Conservation (phyloP, 2,888 invertebrate genomes). For the Athetis lepigone region DNA sequence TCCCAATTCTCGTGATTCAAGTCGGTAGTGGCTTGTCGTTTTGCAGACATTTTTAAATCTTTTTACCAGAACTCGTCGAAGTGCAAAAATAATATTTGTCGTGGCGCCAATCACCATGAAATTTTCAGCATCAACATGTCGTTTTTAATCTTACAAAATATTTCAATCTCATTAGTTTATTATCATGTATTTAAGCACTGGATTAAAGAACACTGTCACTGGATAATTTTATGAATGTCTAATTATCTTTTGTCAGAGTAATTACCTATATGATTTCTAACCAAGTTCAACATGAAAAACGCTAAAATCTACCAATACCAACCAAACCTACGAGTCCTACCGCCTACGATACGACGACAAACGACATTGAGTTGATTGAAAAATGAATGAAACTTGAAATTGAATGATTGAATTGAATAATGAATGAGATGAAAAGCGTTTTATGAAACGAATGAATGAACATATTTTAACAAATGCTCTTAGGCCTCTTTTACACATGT, state of each 20-base stretch:
- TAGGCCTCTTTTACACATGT: too few relatives aligned
- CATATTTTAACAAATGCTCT: too few relatives aligned
- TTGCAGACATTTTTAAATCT: constrained; percentile 91
- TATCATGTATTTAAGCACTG: constrained; percentile 21
- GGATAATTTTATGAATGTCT: constrained; percentile 1
- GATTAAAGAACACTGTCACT: constrained; percentile 8
- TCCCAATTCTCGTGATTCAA: constrained; percentile 97
- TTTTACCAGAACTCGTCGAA: constrained; percentile 12
- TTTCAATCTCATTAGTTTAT: constrained; percentile 12
- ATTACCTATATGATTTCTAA: constrained; percentile 17
- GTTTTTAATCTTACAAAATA: constrained; percentile 28
- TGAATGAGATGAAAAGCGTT: too few relatives aligned
- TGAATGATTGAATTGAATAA: too few relatives aligned
- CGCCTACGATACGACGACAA: too few relatives aligned
- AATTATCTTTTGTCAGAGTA: background rate
- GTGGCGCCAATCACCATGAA: constrained; percentile 52
- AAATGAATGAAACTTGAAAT: too few relatives aligned
- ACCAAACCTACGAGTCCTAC: too few relatives aligned
- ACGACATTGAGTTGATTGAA: constrained; percentile 46
- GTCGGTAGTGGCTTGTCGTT: constrained; percentile 94
- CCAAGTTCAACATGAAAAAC: background rate
- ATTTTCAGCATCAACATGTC: constrained; percentile 50
- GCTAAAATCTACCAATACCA: constrained; percentile 1
- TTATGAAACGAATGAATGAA: too few relatives aligned
- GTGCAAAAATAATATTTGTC: constrained; percentile 26